Conservation (phyloP, 2,888 invertebrate genomes). For the Clistopyga incitator region DNA sequence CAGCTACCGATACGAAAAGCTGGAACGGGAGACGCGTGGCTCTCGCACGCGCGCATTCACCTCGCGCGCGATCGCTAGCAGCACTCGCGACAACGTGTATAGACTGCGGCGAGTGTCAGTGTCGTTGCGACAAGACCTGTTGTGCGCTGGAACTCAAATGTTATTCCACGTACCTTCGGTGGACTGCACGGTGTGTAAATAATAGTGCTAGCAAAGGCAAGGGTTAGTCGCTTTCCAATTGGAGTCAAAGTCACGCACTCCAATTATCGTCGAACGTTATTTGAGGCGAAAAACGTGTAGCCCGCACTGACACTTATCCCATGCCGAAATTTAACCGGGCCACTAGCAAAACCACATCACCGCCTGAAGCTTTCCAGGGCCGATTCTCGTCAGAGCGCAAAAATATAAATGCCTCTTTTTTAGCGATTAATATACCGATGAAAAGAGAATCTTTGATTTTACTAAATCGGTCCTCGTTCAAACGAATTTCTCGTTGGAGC, state of each 20-base stretch:
- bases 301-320: not conserved
- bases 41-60: slow-evolving; percentile 14
- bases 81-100: not conserved
- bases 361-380: too few relatives aligned
- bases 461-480: too few relatives aligned
- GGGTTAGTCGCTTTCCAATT: not conserved
- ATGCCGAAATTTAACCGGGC: too few relatives aligned
- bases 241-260: not conserved
- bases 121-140: slow-evolving; percentile 18
- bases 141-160: not conserved
- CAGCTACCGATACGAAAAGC: not conserved
- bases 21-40: too few relatives aligned
- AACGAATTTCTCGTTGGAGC: too few relatives aligned
- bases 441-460: too few relatives aligned
- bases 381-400: too few relatives aligned
- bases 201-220: not conserved
- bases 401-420: too few relatives aligned
- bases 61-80: not conserved
- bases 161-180: slow-evolving; percentile 26
- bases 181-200: not conserved
- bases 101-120: slow-evolving; percentile 6
- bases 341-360: too few relatives aligned
- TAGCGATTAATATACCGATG: too few relatives aligned
- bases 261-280: not conserved
- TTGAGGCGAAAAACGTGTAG: not conserved